Conservation (phyloP, 2,888 invertebrate genomes). For the Galerucella calmariensis region DNA sequence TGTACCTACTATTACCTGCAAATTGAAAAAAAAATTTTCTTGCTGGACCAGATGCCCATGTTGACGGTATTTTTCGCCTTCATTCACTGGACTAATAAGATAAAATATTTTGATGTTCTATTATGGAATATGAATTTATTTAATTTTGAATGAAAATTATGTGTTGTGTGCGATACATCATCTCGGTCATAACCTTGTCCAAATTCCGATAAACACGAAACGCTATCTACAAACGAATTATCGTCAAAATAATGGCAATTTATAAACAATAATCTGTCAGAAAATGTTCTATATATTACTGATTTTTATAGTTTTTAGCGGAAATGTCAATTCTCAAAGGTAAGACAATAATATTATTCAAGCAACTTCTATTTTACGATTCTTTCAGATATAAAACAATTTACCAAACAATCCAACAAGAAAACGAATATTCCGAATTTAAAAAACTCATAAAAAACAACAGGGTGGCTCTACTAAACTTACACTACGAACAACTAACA, state of each 20-base stretch:
- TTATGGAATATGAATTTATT: not conserved
- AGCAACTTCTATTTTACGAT: no score
- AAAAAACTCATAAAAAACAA: constrained; percentile 75
- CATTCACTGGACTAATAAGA: no score
- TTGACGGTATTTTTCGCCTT: no score
- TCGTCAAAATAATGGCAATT: constrained; percentile 23
- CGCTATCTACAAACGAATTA: constrained; percentile 3
- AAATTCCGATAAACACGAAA: constrained; percentile 26
- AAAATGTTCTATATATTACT: not conserved
- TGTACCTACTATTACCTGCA: no score
- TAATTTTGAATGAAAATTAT: not conserved
- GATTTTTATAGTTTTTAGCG: constrained; percentile 5
- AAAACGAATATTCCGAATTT: constrained; percentile 72
- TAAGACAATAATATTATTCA: constrained; percentile 6
- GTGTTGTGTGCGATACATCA: constrained; percentile 13
- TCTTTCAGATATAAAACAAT: constrained; percentile 47
- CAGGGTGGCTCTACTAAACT: constrained; percentile 73
- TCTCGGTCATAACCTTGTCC: constrained; percentile 46
- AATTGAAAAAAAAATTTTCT: no score
- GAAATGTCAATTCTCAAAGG: constrained; percentile 25
- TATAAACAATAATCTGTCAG: constrained; percentile 7
- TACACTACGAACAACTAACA: constrained; percentile 80
- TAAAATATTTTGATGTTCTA: not conserved
- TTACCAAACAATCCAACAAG: constrained; percentile 56
- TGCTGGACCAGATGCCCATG: no score